These are phyloP conservation scores for Coracopsis vasa DNA, from an alignment of 2,113 vertebrate genomes.

Conservation along the genomic window DNA sequence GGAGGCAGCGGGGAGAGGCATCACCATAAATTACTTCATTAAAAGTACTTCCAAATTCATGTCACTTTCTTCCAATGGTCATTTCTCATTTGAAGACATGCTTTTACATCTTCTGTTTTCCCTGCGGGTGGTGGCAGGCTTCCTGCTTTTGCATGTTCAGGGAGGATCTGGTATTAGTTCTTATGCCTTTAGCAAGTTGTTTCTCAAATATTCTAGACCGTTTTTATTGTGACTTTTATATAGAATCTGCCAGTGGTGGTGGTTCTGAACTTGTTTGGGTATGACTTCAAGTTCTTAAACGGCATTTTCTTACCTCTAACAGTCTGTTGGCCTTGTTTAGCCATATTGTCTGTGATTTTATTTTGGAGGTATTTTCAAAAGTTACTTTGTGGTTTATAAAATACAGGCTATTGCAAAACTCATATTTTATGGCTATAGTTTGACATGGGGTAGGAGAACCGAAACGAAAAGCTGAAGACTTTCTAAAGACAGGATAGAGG, in stretches of 20 bases:
- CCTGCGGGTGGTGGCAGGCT: background rate
- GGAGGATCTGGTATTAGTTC: background rate
- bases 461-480: background rate
- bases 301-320: background rate
- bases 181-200: background rate
- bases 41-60: background rate
- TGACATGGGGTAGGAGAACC: background rate
- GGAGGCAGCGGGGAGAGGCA: rapidly evolving
- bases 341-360: background rate
- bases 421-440: background rate
- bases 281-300: background rate
- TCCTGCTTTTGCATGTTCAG: background rate
- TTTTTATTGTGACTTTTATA: background rate
- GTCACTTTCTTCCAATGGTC: background rate
- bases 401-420: slow-evolving; percentile 6
- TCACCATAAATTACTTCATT: background rate
- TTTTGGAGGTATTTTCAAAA: background rate
- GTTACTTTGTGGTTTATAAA: slow-evolving; percentile 25
- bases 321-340: background rate
- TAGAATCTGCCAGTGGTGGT: background rate
- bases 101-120: background rate
- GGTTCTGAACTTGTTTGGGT: slow-evolving; percentile 16
- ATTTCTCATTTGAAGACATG: background rate
- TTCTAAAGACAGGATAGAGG: background rate
- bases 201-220: background rate